A percentile compares a stretch with the other conserved stretches of the same genome.
Conservation (phyloP, 2,888 invertebrate species). For the Zygogramma bicolorata region DNA sequence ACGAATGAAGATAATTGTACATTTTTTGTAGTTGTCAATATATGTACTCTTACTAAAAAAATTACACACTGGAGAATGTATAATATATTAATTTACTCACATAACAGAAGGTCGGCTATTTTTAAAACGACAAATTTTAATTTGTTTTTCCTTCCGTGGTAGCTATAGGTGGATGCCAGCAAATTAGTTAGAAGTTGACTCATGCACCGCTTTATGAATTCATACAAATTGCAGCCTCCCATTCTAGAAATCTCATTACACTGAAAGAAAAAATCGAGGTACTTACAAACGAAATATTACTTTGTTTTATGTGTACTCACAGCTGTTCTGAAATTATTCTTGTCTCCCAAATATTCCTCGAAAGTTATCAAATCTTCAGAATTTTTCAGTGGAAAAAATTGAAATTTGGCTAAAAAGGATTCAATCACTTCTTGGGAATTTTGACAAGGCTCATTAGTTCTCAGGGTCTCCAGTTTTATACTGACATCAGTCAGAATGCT, state of each 20-base stretch:
- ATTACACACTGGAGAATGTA: too few relatives aligned
- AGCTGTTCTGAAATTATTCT: conserved; percentile 12
- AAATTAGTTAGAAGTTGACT: background rate
- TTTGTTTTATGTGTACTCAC: background rate
- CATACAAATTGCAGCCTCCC: background rate
- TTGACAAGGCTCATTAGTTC: background rate
- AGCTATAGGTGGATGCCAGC: background rate
- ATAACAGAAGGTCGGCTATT: background rate
- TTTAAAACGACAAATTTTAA: conserved; percentile 1
- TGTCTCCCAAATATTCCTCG: conserved; percentile 14
- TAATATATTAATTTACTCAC: background rate
- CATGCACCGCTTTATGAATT: conserved; percentile 3
- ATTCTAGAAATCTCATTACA: conserved; percentile 15
- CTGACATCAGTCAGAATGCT: conserved; percentile 19
- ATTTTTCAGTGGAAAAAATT: background rate
- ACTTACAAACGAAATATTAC: background rate
- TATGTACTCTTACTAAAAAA: too few relatives aligned
- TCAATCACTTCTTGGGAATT: conserved; percentile 9
- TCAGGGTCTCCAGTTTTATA: conserved; percentile 14
- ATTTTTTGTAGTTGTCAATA: too few relatives aligned
- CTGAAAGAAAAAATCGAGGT: background rate
- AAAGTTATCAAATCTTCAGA: background rate
- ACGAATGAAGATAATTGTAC: too few relatives aligned
- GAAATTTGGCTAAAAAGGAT: conserved; percentile 1
- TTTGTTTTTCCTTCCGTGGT: conserved; percentile 8